Evolutionary conservation across 2,888 invertebrate genomes (phyloP).

Genomic region (Drosophila kanekoi): DNA sequence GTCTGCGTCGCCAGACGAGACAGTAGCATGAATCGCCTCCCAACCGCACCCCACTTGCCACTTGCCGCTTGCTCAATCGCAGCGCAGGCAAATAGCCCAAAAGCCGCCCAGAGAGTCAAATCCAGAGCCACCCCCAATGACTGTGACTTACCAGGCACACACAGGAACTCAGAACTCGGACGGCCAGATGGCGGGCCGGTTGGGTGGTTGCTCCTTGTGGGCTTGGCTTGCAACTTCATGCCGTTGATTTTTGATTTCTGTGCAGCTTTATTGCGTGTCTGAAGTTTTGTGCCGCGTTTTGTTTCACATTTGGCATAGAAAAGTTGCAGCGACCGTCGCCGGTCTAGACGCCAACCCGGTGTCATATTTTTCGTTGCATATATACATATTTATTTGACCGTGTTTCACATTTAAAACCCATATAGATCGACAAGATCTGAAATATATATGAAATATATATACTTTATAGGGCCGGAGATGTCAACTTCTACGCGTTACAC

Average conservation of each 20-base stretch:
- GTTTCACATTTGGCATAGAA: constrained; percentile 31
- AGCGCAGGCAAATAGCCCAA: constrained; percentile 62
- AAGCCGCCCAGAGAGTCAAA: constrained; percentile 41
- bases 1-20: constrained; percentile 65
- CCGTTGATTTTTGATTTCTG: constrained; percentile 69
- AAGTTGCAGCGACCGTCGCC: constrained; percentile 26
- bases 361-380: background rate
- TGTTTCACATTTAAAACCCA: no score
- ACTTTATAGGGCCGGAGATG: no score
- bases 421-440: no score
- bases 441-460: no score
- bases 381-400: background rate
- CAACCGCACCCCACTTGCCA: background rate
- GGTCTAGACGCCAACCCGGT: constrained; percentile 34
- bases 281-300: constrained; percentile 54
- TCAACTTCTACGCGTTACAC: no score
- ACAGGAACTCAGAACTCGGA: constrained; percentile 15
- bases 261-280: constrained; percentile 58
- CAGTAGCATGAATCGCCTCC: constrained; percentile 38
- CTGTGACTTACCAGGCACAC: constrained; percentile 4
- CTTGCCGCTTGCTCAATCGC: constrained; percentile 15
- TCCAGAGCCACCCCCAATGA: constrained; percentile 55
- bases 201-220: constrained; percentile 31
- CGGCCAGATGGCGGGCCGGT: constrained; percentile 8
- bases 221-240: constrained; percentile 54